These are phyloP conservation scores for Myrmecobius fasciatus DNA, from an alignment of 2,113 vertebrate genomes.

Conservation along the genomic window DNA sequence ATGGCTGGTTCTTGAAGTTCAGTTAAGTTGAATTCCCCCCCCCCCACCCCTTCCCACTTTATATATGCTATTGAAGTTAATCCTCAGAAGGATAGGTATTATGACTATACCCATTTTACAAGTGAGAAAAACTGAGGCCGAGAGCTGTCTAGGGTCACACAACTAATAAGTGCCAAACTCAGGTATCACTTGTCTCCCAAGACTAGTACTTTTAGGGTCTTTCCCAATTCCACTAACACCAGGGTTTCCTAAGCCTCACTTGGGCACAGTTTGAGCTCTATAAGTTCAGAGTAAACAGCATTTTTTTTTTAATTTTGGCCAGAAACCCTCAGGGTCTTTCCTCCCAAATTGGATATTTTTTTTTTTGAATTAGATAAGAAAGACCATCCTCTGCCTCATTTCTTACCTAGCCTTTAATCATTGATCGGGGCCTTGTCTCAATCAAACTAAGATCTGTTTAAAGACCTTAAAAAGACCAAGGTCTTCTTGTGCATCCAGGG, in stretches of 20 bases:
- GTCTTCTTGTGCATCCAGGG: too few relatives aligned
- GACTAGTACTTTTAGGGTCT: background rate
- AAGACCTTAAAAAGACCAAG: too few relatives aligned
- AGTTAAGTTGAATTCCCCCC: background rate
- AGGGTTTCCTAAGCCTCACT: background rate
- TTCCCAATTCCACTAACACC: background rate
- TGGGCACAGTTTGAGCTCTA: too few relatives aligned
- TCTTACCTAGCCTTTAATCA: too few relatives aligned
- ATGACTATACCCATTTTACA: background rate
- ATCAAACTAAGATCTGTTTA: too few relatives aligned
- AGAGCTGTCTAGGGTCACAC: background rate
- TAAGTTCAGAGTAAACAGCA: too few relatives aligned
- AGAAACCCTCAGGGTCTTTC: too few relatives aligned
- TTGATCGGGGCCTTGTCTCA: too few relatives aligned
- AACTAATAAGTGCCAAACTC: background rate
- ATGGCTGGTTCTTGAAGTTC: background rate
- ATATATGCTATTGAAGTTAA: background rate
- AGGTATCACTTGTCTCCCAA: background rate
- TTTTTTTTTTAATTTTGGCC: too few relatives aligned
- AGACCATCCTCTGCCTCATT: too few relatives aligned
- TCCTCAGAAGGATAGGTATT: background rate
- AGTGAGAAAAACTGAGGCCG: constrained; percentile 15
- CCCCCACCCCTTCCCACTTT: background rate
- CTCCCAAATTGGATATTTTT: too few relatives aligned
- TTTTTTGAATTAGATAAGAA: too few relatives aligned